Evolutionary conservation across 2,113 vertebrate genomes (phyloP).

Genomic region (Dasyprocta punctata): DNA sequence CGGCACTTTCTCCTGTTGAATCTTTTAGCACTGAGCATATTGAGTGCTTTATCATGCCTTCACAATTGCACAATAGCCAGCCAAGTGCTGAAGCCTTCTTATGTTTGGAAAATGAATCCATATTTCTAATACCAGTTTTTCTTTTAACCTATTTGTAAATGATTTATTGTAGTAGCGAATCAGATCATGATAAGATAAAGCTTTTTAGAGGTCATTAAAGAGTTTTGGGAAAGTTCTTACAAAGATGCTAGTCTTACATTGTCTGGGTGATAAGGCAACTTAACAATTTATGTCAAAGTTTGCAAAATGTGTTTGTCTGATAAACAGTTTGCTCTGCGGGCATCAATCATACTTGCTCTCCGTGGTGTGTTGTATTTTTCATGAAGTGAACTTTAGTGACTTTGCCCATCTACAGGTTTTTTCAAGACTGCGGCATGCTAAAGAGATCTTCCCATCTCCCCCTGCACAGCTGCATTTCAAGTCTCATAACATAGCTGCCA

Average conservation of each 20-base stretch:
- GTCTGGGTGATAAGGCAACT: constrained; percentile 88
- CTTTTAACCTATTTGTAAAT: constrained; percentile 87
- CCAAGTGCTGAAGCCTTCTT: constrained; percentile 79
- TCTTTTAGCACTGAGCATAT: constrained; percentile 58
- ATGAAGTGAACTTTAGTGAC: constrained; percentile 87
- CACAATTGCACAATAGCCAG: constrained; percentile 71
- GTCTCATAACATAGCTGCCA: neutral
- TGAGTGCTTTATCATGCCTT: constrained; percentile 80
- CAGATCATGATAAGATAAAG: constrained; percentile 89
- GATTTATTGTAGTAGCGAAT: constrained; percentile 89
- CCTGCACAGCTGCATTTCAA: neutral
- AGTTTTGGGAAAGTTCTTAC: constrained; percentile 87
- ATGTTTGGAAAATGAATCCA: constrained; percentile 85
- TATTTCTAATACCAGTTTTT: constrained; percentile 86
- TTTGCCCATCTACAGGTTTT: constrained; percentile 79
- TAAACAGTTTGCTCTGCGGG: constrained; percentile 87
- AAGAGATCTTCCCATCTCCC: constrained; percentile 53
- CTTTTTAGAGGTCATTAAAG: constrained; percentile 91
- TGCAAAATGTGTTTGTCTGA: constrained; percentile 90
- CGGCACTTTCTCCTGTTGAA: constrained; percentile 54
- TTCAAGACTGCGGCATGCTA: constrained; percentile 75
- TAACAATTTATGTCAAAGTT: constrained; percentile 91
- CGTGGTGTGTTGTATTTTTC: constrained; percentile 87
- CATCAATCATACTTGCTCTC: constrained; percentile 88
- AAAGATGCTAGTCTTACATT: constrained; percentile 84